These are phyloP conservation scores for Trichechus manatus DNA, from an alignment of 2,113 vertebrate genomes.

Conservation along the genomic window DNA sequence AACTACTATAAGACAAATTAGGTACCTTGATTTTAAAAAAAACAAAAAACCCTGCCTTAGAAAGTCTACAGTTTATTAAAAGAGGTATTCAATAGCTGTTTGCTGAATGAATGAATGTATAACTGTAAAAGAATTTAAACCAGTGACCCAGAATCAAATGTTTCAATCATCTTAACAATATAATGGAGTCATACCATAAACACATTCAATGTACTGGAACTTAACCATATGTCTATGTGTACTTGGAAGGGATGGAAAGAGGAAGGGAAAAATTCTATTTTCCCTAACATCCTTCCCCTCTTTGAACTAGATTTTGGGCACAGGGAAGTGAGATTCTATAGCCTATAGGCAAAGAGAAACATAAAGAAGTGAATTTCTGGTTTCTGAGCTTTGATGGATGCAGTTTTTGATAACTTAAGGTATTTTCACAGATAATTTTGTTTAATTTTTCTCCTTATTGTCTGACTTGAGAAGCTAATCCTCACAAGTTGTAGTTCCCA, in stretches of 20 bases:
- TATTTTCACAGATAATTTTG: slow-evolving; percentile 47
- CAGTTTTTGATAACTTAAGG: not conserved
- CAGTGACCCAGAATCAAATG: slow-evolving; percentile 30
- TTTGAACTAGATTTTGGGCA: not conserved
- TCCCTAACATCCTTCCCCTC: not conserved
- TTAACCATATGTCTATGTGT: not conserved
- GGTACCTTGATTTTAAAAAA: not conserved
- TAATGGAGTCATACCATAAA: not conserved
- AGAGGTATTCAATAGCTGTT: not conserved
- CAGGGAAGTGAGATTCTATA: not conserved
- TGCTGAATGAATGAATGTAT: not conserved
- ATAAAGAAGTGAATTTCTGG: not conserved
- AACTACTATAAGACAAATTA: not conserved
- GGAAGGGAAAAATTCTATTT: not conserved
- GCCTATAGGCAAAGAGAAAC: not conserved
- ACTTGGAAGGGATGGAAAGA: not conserved
- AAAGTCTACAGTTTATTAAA: not conserved
- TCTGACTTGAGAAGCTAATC: not conserved
- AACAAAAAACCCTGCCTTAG: not conserved
- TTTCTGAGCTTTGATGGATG: slow-evolving; percentile 4
- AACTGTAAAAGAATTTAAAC: slow-evolving; percentile 42
- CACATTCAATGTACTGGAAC: not conserved
- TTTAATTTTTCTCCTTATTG: slow-evolving; percentile 47
- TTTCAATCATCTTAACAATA: slow-evolving; percentile 50
- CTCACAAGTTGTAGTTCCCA: not conserved